These are phyloP conservation scores for Pseudolycoriella hygida DNA, from an alignment of 2,888 invertebrate species.

Conservation along the genomic window DNA sequence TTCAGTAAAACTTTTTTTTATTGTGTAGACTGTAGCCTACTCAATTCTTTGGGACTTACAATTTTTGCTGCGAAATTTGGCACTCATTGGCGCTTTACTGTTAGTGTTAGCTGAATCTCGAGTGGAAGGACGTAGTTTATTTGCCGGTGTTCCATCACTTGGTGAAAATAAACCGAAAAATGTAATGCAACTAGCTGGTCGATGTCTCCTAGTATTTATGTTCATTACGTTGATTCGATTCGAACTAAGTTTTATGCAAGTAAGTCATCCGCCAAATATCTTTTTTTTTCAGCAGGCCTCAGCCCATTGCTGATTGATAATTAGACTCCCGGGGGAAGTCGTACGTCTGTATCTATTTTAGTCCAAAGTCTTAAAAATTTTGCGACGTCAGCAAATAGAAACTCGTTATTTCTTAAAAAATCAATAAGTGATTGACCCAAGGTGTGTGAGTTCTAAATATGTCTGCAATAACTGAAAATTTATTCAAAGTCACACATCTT, in stretches of 20 bases:
- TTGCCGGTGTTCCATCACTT: slow-evolving; percentile 84
- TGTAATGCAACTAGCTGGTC: slow-evolving; percentile 87
- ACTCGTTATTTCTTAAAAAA: no score
- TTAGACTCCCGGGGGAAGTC: no score
- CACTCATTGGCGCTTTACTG: slow-evolving; percentile 91
- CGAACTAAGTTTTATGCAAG: slow-evolving; percentile 78
- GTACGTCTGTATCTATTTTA: no score
- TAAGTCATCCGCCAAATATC: slow-evolving; percentile 25
- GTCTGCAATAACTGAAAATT: no score
- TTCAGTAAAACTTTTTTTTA: neutral
- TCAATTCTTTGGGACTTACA: slow-evolving; percentile 97
- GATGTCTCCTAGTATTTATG: slow-evolving; percentile 95
- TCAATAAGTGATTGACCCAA: no score
- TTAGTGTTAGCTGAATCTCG: slow-evolving; percentile 92
- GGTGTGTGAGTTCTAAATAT: no score
- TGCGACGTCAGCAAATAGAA: no score
- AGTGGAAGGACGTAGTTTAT: slow-evolving; percentile 82
- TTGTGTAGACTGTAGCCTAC: slow-evolving; percentile 67
- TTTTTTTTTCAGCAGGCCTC: no score
- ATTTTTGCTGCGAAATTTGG: slow-evolving; percentile 89
- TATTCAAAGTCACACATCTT: no score
- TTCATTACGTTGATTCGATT: slow-evolving; percentile 91
- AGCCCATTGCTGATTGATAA: no score
- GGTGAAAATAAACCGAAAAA: slow-evolving; percentile 95
- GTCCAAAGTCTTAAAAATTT: no score